phyloP scores from a whole-genome alignment of 1,140 invertebrate species.

The Nasonia giraulti region DNA sequence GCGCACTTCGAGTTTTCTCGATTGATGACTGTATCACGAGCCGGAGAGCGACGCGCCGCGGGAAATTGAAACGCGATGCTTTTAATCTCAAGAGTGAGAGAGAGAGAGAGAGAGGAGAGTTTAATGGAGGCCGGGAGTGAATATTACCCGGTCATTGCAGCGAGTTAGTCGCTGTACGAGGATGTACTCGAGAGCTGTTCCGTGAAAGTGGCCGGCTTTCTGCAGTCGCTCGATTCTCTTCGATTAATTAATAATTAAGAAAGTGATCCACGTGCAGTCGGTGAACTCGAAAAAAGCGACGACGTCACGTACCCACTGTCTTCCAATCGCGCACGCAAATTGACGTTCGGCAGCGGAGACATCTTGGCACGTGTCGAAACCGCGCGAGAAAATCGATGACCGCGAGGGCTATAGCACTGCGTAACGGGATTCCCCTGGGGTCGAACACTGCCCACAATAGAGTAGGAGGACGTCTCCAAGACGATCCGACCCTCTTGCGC shows the following conservation, averaged over 20 bases:
- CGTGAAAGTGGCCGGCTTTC: neutral
- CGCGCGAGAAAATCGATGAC: conserved; percentile 20
- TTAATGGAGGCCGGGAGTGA: neutral
- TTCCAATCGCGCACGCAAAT: too few relatives aligned
- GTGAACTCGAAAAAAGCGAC: too few relatives aligned
- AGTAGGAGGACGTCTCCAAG: conserved; percentile 14
- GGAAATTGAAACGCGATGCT: conserved; percentile 21
- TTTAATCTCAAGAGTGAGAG: conserved; percentile 11
- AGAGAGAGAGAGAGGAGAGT: conserved; percentile 22
- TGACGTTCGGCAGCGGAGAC: too few relatives aligned
- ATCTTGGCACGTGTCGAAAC: neutral
- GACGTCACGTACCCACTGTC: too few relatives aligned
- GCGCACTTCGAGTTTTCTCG: conserved; percentile 5
- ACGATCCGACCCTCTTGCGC: neutral
- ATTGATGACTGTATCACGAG: conserved; percentile 23
- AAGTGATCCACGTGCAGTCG: neutral
- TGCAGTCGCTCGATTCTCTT: too few relatives aligned
- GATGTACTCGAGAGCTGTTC: neutral
- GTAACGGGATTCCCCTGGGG: conserved; percentile 32
- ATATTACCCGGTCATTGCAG: neutral
- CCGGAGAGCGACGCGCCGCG: neutral
- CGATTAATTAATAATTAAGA: neutral
- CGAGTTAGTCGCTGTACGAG: neutral
- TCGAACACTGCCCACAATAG: neutral
- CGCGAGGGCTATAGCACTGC: neutral